Evolutionary conservation across 1,140 invertebrate genomes (phyloP).

Genomic region (Hyphantria cunea): DNA sequence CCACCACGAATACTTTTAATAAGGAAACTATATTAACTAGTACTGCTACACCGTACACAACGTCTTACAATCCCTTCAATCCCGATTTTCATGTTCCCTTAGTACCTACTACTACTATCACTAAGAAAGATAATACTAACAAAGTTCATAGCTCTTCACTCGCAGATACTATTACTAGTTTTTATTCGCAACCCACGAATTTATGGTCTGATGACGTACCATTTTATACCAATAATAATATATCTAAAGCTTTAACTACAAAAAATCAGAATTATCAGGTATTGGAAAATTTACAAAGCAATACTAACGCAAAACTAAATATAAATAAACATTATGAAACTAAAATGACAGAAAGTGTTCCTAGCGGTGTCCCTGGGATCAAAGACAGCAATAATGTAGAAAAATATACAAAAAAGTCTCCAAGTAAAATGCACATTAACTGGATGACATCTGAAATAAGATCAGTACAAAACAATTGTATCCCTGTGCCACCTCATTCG

Average conservation of each 20-base stretch:
- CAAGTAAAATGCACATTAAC: slow-evolving; percentile 76
- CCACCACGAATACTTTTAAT: slow-evolving; percentile 57
- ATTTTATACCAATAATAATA: slow-evolving; percentile 60
- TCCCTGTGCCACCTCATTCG: slow-evolving; percentile 37
- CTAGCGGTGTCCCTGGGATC: neutral
- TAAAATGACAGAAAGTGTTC: slow-evolving; percentile 9
- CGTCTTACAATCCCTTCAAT: slow-evolving; percentile 75
- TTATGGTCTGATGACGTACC: slow-evolving; percentile 70
- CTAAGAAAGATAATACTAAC: slow-evolving; percentile 59
- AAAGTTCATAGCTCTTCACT: slow-evolving; percentile 55
- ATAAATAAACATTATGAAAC: slow-evolving; percentile 19
- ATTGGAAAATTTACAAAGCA: slow-evolving; percentile 50
- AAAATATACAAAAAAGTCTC: slow-evolving; percentile 74
- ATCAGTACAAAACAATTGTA: slow-evolving; percentile 64
- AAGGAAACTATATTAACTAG: slow-evolving; percentile 70
- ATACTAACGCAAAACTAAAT: slow-evolving; percentile 45
- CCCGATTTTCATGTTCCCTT: slow-evolving; percentile 73
- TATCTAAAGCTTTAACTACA: slow-evolving; percentile 52
- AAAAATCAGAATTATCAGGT: slow-evolving; percentile 63
- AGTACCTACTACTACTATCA: slow-evolving; percentile 50
- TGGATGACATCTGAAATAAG: slow-evolving; percentile 78
- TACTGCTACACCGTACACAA: slow-evolving; percentile 55
- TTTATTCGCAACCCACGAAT: slow-evolving; percentile 71
- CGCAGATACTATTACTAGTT: slow-evolving; percentile 63
- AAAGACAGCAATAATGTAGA: slow-evolving; percentile 30